These are phyloP conservation scores for Phenacoccus solenopsis DNA, from an alignment of 1,140 invertebrate species.

Conservation along the genomic window DNA sequence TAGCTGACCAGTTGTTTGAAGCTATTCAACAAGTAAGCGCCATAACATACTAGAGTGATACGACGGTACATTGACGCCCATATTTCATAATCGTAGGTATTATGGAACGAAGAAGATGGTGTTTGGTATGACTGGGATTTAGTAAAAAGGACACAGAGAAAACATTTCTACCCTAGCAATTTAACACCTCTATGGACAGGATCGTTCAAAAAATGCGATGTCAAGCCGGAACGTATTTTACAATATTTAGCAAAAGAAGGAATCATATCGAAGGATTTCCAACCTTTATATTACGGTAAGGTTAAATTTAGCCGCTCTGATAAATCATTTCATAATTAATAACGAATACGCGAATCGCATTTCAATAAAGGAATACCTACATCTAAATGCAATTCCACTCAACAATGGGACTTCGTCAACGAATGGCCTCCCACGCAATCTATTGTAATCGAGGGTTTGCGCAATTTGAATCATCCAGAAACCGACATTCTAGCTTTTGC, in stretches of 20 bases:
- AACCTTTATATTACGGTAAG: conserved; percentile 9
- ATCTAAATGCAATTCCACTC: conserved; percentile 48
- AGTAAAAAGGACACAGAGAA: conserved; percentile 26
- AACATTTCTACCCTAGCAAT: conserved; percentile 59
- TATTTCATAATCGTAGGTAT: conserved; percentile 33
- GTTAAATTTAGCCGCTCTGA: background rate
- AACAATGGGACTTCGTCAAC: conserved; percentile 83
- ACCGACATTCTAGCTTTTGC: conserved; percentile 37
- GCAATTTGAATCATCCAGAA: conserved; percentile 34
- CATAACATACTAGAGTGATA: conserved; percentile 20
- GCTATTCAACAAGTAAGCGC: conserved; percentile 29
- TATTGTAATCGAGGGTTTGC: conserved; percentile 42
- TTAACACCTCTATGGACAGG: conserved; percentile 49
- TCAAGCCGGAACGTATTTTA: background rate
- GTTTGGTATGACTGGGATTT: conserved; percentile 36
- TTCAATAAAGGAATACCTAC: conserved; percentile 48
- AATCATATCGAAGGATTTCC: conserved; percentile 13
- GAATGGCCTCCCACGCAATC: conserved; percentile 71
- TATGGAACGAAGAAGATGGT: conserved; percentile 55
- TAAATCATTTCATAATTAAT: background rate
- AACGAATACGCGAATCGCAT: too few species aligned
- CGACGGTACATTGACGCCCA: background rate
- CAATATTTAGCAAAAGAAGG: conserved; percentile 11
- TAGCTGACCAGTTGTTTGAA: conserved; percentile 36
- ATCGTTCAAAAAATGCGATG: background rate